Conservation (phyloP, 2,797 vertebrate species). For the Alca torda region DNA sequence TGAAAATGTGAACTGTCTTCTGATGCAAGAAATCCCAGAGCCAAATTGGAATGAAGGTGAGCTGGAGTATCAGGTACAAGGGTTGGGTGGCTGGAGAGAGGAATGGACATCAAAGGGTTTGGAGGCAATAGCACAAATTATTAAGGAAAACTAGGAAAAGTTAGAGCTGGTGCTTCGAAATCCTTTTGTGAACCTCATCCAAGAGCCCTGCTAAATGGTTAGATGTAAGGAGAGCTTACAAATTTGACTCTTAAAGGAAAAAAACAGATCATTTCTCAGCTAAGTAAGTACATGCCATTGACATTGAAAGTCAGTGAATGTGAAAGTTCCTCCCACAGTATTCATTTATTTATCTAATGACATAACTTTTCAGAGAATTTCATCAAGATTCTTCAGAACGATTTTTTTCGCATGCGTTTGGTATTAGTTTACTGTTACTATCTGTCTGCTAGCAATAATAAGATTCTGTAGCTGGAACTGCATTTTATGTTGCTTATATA, state of each 20-base stretch:
- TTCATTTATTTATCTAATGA: neutral
- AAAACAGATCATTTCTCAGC: neutral
- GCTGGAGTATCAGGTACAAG: neutral
- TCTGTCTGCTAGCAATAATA: neutral
- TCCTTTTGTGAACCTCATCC: neutral
- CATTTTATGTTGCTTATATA: neutral
- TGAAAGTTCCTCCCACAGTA: neutral
- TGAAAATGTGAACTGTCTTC: neutral
- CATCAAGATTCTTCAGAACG: neutral
- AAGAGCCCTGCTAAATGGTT: neutral
- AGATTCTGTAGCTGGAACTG: neutral
- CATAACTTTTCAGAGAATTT: neutral
- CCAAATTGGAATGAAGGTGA: neutral
- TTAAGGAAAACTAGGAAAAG: neutral
- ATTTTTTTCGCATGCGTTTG: neutral
- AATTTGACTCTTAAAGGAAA: neutral
- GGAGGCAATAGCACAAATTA: neutral
- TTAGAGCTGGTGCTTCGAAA: neutral
- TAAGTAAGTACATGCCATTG: neutral
- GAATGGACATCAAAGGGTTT: neutral
- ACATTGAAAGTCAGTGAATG: neutral
- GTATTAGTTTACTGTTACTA: neutral
- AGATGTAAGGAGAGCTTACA: neutral
- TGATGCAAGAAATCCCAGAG: neutral
- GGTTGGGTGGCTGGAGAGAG: neutral